Base-by-base conservation (phyloP, 2,888 invertebrate species). In the Alitta virens region DNA sequence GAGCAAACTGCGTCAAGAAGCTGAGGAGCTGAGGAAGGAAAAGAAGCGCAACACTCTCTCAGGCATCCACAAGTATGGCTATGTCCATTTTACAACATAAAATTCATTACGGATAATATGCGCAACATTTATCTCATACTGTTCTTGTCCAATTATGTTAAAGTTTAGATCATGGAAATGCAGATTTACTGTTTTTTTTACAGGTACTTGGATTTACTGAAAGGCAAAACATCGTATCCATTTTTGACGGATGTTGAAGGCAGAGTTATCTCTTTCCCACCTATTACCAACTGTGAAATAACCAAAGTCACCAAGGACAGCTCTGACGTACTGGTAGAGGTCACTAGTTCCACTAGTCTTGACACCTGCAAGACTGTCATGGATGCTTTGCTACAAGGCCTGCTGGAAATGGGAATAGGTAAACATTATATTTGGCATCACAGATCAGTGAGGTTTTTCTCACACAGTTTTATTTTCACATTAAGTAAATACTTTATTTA, bases 31-130 rank as follows among this genome's bases (percentile, higher is more conserved):
- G n/a, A 83, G 91, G 60, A 91, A 90, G 77, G 90, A 91, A 75
- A 91, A 91, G 82, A 92, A 92, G 78, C 85, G 91, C 54, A 91
- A 88, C 77, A 88, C 88, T 0, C 88, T 90, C 77, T 89, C 91
- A 1, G 92, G 92, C 2, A 88, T 92, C 68, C 90, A 92, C 76
- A 91, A 90, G 87, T 86, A 73, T 65, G 76, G 66, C n/a, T n/a
- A n/a, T n/a, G n/a, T n/a, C n/a, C n/a, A n/a, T n/a, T n/a, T n/a
- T n/a, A n/a, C n/a, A n/a, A n/a, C n/a, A n/a, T n/a, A n/a, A n/a
- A n/a, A n/a, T n/a, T n/a, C n/a, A n/a, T n/a, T n/a, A n/a, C n/a
- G n/a, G n/a, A n/a, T n/a, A n/a, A n/a, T n/a, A n/a, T n/a, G n/a
- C n/a, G n/a, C n/a, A n/a, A n/a, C n/a, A n/a, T n/a, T n/a, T n/a